Conservation (phyloP, 2,888 invertebrate species). For the Drosophila greeni region DNA sequence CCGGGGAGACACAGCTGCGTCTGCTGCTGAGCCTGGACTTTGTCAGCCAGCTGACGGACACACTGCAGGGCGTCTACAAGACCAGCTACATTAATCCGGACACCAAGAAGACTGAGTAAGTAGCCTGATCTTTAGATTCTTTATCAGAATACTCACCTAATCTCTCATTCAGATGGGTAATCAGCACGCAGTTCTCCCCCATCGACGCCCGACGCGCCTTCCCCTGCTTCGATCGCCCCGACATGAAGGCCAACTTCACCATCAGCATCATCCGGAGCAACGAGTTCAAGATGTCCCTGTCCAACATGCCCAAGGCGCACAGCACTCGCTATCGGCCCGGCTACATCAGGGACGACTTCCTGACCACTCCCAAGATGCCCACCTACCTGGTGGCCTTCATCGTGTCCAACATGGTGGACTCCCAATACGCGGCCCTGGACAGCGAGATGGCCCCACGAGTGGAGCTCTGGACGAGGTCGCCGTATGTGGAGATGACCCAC, state of each 20-base stretch:
- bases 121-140: conserved; percentile 3
- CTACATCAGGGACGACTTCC: conserved; percentile 83
- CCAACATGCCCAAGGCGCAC: conserved; percentile 83
- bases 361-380: conserved; percentile 85
- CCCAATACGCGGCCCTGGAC: conserved; percentile 69
- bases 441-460: conserved; percentile 71
- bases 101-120: conserved; percentile 78
- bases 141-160: fast-evolving
- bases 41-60: conserved; percentile 80
- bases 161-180: conserved; percentile 82
- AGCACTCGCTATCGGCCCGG: conserved; percentile 77
- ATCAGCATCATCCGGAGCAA: conserved; percentile 83
- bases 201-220: conserved; percentile 89
- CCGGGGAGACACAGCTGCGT: conserved; percentile 54
- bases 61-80: conserved; percentile 81
- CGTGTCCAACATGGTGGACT: conserved; percentile 80
- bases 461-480: conserved; percentile 78
- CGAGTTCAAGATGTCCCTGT: conserved; percentile 79
- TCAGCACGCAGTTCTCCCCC: conserved; percentile 89
- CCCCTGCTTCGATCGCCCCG: conserved; percentile 93
- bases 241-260: conserved; percentile 87
- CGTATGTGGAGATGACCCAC: conserved; percentile 76
- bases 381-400: conserved; percentile 86
- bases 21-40: conserved; percentile 81
- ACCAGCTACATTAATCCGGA: conserved; percentile 79